Base-by-base conservation (phyloP, 2,113 vertebrate species). In the Dicentrarchus labrax region DNA sequence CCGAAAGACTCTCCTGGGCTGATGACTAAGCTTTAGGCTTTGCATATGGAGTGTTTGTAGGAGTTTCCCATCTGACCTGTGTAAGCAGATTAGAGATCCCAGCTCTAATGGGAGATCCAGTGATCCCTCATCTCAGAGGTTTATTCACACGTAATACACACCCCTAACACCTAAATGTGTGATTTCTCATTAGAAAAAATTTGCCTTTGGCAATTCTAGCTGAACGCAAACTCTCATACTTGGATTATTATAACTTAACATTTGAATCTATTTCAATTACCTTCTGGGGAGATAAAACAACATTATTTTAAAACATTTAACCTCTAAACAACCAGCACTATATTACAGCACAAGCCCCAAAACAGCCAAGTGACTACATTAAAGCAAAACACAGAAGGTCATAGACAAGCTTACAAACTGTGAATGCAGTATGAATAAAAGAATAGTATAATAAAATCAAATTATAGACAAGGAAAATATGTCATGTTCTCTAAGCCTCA, bases 81-180 rank as follows among this genome's bases (percentile, higher is more conserved):
- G 56, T 82, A 71, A 90, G 61, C 59, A 86, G 89, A 92, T 93
- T 86, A 92, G 54, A 22, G 65, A 75, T 82, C 84, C 84, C 78
- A 80, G 68, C 79, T 76, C 69, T 73, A 61, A 70, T 78, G 86
- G 78, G 78, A 82, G 70, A 78, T 67, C 21, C 74, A 81, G 57
- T 24, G 76, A 87, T 83, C 78, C 54, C 56, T 56, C 11, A 12
- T 82, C 54, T 43, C 59, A 76, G 47, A 70, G 62, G 83, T 64
- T 74, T 50, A 86, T 54, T 69, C 72, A 87, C 48, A 85, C 79
- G 77, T 60, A 66, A 72, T 24, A 64, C 36, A 76, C 41, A 38
- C 62, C 9, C 7, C 38, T 59, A 50, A 83, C 56, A 72, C 16
- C 48, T 17, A 82, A 83, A 77, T 12, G 8, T 59, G 56, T 16